Conservation (phyloP, 2,113 vertebrate species). For the Falcunculus frontatus region DNA sequence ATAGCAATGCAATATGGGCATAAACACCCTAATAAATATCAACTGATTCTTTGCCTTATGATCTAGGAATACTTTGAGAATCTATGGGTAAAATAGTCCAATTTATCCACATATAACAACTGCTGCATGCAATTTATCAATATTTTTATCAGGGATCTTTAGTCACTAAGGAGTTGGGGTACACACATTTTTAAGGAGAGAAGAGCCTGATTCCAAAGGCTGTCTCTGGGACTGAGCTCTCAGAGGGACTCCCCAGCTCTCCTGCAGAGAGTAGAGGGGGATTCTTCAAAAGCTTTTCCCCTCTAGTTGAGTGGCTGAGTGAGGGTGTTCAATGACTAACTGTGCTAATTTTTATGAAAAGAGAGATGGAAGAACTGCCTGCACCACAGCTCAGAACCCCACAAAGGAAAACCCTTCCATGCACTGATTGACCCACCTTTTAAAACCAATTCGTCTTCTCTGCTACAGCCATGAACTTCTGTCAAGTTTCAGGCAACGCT, state of each 20-base stretch:
- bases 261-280: background rate
- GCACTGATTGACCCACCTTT: background rate
- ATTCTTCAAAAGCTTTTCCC: background rate
- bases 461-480: background rate
- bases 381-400: background rate
- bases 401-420: background rate
- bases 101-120: background rate
- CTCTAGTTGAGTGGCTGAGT: background rate
- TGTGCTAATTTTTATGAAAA: background rate
- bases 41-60: background rate
- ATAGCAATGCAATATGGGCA: background rate
- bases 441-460: background rate
- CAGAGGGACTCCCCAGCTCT: background rate
- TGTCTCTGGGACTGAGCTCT: background rate
- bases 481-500: background rate
- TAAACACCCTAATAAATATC: background rate
- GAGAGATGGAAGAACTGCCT: background rate
- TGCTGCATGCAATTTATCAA: background rate
- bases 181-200: background rate
- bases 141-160: background rate
- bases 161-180: background rate
- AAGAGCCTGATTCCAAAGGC: background rate
- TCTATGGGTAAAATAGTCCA: background rate
- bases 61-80: background rate
- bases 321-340: background rate